phyloP scores from a whole-genome alignment of 2,797 vertebrate species.

The Platyrinchus mystaceus region DNA sequence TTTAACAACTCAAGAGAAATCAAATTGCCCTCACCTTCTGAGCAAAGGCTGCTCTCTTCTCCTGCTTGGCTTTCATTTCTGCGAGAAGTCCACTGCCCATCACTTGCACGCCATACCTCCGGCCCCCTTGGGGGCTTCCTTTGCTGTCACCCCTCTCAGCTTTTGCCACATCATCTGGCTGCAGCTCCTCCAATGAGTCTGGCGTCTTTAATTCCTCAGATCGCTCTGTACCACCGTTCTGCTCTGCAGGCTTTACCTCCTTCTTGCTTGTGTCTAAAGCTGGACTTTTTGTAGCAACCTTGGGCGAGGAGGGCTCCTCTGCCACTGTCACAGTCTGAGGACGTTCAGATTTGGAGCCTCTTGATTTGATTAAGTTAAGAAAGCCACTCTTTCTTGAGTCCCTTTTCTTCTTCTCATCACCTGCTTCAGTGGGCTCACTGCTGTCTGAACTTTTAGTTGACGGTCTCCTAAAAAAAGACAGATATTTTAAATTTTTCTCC shows the following conservation, averaged over 20 bases:
- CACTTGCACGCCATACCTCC: conserved; percentile 89
- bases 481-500: neutral
- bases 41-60: conserved; percentile 84
- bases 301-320: conserved; percentile 86
- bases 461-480: conserved; percentile 75
- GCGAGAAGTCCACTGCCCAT: conserved; percentile 93
- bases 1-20: neutral
- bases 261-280: conserved; percentile 79
- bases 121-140: conserved; percentile 88
- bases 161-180: conserved; percentile 73
- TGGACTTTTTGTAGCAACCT: conserved; percentile 75
- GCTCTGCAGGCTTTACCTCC: conserved; percentile 78
- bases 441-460: conserved; percentile 81
- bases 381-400: conserved; percentile 94
- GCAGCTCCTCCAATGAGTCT: conserved; percentile 84
- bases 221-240: conserved; percentile 79
- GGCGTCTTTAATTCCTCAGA: conserved; percentile 87
- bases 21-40: conserved; percentile 82
- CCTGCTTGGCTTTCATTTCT: conserved; percentile 98
- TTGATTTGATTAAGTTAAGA: conserved; percentile 93
- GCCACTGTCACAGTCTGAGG: conserved; percentile 74
- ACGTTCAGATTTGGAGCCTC: conserved; percentile 84
- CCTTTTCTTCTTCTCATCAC: conserved; percentile 88
- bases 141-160: conserved; percentile 77
- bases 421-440: conserved; percentile 78